Evolutionary conservation across 2,113 vertebrate species (phyloP).

Genomic region (Hiodon tergisus): DNA sequence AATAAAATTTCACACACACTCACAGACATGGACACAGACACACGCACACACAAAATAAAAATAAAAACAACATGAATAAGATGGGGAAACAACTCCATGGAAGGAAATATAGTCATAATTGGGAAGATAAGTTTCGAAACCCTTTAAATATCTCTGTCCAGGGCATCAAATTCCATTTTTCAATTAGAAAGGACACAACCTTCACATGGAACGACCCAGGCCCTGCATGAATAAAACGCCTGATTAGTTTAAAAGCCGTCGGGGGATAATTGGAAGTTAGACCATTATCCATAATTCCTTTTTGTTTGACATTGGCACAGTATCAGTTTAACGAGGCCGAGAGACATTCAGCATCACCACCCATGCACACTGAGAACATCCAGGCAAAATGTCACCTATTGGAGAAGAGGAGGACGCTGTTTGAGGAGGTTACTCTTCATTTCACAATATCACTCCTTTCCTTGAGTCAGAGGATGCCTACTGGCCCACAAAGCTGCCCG

Average conservation of each 20-base stretch:
- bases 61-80: not conserved
- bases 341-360: conserved; percentile 9
- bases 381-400: conserved; percentile 20
- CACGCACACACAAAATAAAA: too few species aligned
- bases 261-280: conserved; percentile 39
- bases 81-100: not conserved
- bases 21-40: too few species aligned
- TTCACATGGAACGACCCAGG: conserved; percentile 38
- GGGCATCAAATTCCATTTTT: conserved; percentile 26
- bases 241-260: conserved; percentile 31
- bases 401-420: conserved; percentile 13
- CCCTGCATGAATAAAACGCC: conserved; percentile 38
- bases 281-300: conserved; percentile 39
- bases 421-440: conserved; percentile 21
- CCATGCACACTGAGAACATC: conserved; percentile 12
- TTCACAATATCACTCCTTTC: conserved; percentile 21
- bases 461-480: conserved; percentile 14
- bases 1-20: too few species aligned
- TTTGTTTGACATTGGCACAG: conserved; percentile 33
- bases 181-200: conserved; percentile 39
- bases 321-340: conserved; percentile 20
- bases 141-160: conserved; percentile 31
- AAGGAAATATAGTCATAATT: conserved; percentile 34
- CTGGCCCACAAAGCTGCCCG: not conserved
- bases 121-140: conserved; percentile 40